Percentiles rank a stretch among this genome's conserved stretches.
These are phyloP conservation scores for Camponotus fellah DNA, from an alignment of 2,888 invertebrate genomes.

Conservation along the genomic window DNA sequence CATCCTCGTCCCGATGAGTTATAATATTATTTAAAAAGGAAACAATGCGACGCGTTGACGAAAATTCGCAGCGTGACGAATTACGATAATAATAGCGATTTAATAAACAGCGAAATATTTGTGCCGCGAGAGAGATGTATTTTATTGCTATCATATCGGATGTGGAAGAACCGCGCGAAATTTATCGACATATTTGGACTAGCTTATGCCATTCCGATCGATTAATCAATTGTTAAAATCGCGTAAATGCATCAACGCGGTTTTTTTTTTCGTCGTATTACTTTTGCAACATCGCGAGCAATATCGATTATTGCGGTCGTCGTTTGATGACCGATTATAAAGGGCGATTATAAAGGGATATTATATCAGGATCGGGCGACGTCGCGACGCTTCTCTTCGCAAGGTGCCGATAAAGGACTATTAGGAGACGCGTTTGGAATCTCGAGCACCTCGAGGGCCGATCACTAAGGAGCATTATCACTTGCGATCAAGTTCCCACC, in stretches of 20 bases:
- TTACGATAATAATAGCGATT: constrained; percentile 11
- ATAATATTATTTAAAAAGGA: background rate
- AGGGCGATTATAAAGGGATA: constrained; percentile 8
- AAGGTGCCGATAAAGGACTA: constrained; percentile 54
- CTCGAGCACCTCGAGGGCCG: constrained; percentile 50
- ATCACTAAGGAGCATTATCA: constrained; percentile 61
- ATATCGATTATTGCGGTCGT: constrained; percentile 1
- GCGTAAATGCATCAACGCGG: background rate
- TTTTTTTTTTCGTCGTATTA: background rate
- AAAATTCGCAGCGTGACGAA: background rate
- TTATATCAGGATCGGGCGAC: constrained; percentile 6
- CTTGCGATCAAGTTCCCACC: constrained; percentile 49
- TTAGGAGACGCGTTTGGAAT: constrained; percentile 57
- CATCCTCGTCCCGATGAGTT: background rate
- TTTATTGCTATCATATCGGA: background rate
- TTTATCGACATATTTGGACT: background rate
- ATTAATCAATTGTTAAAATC: background rate
- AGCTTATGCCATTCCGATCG: background rate
- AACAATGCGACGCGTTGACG: background rate
- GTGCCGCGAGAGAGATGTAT: background rate
- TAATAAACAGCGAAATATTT: background rate
- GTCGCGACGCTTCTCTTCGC: background rate
- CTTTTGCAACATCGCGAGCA: background rate
- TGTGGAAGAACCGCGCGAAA: background rate
- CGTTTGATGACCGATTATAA: constrained; percentile 30